A percentile compares a stretch with the other conserved stretches of the same genome.
phyloP scores from a whole-genome alignment of 2,113 vertebrate species.

The Okapia johnstoni region DNA sequence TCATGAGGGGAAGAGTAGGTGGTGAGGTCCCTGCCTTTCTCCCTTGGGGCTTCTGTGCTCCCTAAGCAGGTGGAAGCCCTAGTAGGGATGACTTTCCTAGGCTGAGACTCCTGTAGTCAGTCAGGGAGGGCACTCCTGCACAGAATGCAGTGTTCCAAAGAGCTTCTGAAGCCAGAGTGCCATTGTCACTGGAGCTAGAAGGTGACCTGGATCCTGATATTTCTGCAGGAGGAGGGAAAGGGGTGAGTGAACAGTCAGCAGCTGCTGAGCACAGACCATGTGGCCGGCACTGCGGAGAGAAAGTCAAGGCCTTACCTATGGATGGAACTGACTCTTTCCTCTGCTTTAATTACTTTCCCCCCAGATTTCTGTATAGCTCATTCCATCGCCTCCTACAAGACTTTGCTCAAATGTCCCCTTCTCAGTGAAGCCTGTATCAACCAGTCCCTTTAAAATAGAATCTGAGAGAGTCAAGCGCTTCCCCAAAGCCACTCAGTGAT shows the following conservation, averaged over 20 bases:
- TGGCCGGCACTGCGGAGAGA: too few species aligned
- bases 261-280: not conserved
- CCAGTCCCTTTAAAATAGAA: not conserved
- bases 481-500: not conserved
- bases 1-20: not conserved
- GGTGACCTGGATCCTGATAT: not conserved
- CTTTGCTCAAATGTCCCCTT: not conserved
- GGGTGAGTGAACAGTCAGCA: not conserved
- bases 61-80: not conserved
- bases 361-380: not conserved
- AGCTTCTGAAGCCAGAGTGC: not conserved
- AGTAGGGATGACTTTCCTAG: not conserved
- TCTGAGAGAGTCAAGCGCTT: not conserved
- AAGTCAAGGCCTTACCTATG: not conserved
- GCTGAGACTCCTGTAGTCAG: not conserved
- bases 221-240: not conserved
- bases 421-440: not conserved
- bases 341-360: not conserved
- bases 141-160: not conserved
- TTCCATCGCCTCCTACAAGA: not conserved
- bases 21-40: not conserved
- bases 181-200: not conserved
- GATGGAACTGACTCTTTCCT: not conserved
- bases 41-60: not conserved
- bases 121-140: not conserved